Base-by-base conservation (phyloP, 2,797 vertebrate genomes). In the Sphenopsis melanotis region DNA sequence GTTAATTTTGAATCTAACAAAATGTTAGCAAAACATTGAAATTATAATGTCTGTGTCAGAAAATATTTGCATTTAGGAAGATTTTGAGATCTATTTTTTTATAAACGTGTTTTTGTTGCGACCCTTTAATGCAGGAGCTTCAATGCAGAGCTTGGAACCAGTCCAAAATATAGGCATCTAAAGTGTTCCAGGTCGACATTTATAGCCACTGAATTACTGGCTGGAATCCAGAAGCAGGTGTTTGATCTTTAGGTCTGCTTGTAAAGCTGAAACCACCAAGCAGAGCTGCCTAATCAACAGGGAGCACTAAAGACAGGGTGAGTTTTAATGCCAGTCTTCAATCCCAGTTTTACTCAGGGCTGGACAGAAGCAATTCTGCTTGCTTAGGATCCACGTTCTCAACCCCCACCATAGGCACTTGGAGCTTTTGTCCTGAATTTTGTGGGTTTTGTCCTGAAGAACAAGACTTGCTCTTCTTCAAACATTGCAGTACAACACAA, bases 181-280 rank as follows among this genome's bases (percentile, higher is more conserved):
- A 85, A 93, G 60, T 91, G 80, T 83, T 89, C 36, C 91, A 87
- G 78, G 34, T 66, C 0, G 1, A 83, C 68, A 42, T 63, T 91
- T 89, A 91, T 94, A 94, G 81, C 21, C 42, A 30, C 59, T 84
- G 91, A 75, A 69, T 86, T 61, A 50, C 52, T 93, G 85, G 85
- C 77, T 68, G 78, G 59, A 72, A 63, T 90, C 80, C 86, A 94
- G 94, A 93, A 96, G 90, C 70, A 93, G 88, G 94, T 95, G 83
- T 90, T 95, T 86, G 91, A 83, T 93, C 89, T 89, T 86, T 88
- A 91, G 72, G 37, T 71, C 85, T 86, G 65, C 56, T 93, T 71
- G 55, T 88, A 88, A 88, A 93, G 42, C 61, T 90, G 89, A 81
- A 94, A 81, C 79, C 70, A 85, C 41, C 61, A 52, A 83, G 74